Evolutionary conservation across 2,113 vertebrate genomes (phyloP), one percentile per base, ranked within the genome.

Genomic region (Anas platyrhynchos): DNA sequence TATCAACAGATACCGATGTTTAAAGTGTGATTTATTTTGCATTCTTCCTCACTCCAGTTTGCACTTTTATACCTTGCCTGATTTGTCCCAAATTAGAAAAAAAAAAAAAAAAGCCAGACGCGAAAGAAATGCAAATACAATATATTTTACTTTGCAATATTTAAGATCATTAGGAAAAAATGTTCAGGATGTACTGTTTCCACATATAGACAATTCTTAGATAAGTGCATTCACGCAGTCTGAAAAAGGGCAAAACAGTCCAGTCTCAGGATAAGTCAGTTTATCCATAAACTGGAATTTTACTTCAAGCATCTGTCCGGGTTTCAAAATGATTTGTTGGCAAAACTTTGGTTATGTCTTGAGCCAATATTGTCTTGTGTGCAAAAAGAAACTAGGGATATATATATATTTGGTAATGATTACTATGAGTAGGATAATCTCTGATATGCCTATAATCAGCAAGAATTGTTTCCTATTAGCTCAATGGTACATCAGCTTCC

Each of bases 371-470:
- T 85, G 87, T 86, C 90, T 86, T 88, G 77, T 44, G 67, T 63
- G 78, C 52, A 95, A 94, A 89, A 88, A 95, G 89, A 86, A 67
- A 93, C n/a, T 84, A 48, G 20, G 50, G 69, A 96, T 88, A 88
- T 93, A 22, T 48, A 20, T 46, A 46, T 78, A 41, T 96, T 93
- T 94, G 93, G 83, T 58, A 88, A 59, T 62, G 65, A 73, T 79
- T 69, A 86, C 83, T 96, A 91, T 11, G n/a, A 88, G 78, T 80
- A 68, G 94, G 72, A 84, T 56, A 93, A 91, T 88, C 87, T 93
- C 91, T 96, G 88, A 97, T 66, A 88, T n/a, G 87, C 8, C 73
- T 95, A 83, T 80, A 93, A 96, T 86, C 83, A 96, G 89, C 55
- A 97, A 78, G 59, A 93, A 87, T 79, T 89, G 82, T 75, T 96